Evolutionary conservation across 2,797 vertebrate genomes (phyloP), one percentile per base, ranked within the genome.

Genomic region (Myotis vivesi): DNA sequence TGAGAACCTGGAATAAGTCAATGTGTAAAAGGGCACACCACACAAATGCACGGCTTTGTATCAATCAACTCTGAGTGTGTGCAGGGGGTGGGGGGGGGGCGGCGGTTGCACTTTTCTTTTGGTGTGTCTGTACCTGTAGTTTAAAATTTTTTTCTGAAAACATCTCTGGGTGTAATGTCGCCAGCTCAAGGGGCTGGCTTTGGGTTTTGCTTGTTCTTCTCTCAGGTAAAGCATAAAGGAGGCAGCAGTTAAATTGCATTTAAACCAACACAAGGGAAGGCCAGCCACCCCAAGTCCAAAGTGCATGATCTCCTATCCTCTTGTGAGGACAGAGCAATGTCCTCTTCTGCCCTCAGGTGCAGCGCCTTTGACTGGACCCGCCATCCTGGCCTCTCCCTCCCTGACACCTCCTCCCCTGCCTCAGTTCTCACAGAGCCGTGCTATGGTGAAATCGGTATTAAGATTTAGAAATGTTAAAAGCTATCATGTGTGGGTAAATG

Each of bases 81-180:
- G 4, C 41, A 17, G 28, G 23, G 16, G 20, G 28, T 3, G 22
- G 2, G 0, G 2, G 15, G 46, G 46, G 46, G 46, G 3, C 2
- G 19, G 10, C 5, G 2, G 36, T 25, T 33, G 7, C 8, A 6
- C 33, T 82, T 89, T 81, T 49, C 33, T 91, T 93, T 95, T 90
- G 41, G 62, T 94, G 76, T 82, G 33, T 36, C 5, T 38, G 75
- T 41, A 66, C 49, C 20, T 93, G 10, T 38, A 82, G 25, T 46
- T 92, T 90, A 71, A 92, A 46, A 89, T 90, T 20, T 88, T 87
- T 69, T 59, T 36, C 66, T 76, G 64, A 44, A 96, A 97, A 92
- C 46, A 22, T 49, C n/a, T 77, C 75, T 83, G 38, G 10, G 72
- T 92, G 76, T 89, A 88, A 88, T 36, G 38, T 57, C n/a, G 80